A percentile compares a stretch with the other conserved stretches of the same genome.
Evolutionary conservation across 2,888 invertebrate species (phyloP).

Genomic region (Abscondita cerata): DNA sequence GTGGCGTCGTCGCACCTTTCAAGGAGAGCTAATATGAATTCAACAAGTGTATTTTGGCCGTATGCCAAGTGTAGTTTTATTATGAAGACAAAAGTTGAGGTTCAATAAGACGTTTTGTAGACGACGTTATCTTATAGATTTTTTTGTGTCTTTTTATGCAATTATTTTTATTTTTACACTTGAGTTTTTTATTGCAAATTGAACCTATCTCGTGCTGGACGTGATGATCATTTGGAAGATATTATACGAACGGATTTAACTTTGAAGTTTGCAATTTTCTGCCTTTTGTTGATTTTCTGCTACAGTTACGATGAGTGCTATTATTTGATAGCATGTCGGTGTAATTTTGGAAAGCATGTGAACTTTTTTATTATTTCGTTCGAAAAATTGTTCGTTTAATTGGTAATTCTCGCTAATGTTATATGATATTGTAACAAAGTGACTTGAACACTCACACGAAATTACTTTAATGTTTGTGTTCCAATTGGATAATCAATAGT

Average conservation of each 20-base stretch:
- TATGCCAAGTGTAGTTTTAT: slow-evolving; percentile 18
- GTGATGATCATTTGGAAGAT: slow-evolving; percentile 27
- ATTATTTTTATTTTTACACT: slow-evolving; percentile 15
- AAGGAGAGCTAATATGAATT: slow-evolving; percentile 41
- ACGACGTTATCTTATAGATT: slow-evolving; percentile 13
- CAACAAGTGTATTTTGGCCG: slow-evolving; percentile 42
- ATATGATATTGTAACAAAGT: neutral
- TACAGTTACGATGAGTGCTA: slow-evolving; percentile 18
- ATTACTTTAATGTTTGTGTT: no score
- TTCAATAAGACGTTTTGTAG: slow-evolving; percentile 1
- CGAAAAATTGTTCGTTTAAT: slow-evolving; percentile 3
- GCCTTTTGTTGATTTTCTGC: slow-evolving; percentile 26
- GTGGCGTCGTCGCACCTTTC: slow-evolving; percentile 28
- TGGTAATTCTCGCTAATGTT: neutral
- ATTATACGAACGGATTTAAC: slow-evolving; percentile 18
- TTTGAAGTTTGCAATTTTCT: slow-evolving; percentile 24
- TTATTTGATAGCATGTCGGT: slow-evolving; percentile 18
- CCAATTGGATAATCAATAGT: no score
- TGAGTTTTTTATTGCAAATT: slow-evolving; percentile 31
- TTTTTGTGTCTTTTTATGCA: no score
- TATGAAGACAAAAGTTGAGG: slow-evolving; percentile 13
- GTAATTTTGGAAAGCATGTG: slow-evolving; percentile 9
- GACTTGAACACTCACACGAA: no score
- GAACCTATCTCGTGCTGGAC: slow-evolving; percentile 24
- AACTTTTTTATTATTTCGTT: slow-evolving; percentile 8